phyloP scores from a whole-genome alignment of 1,140 invertebrate species.

The Aricia agestis region DNA sequence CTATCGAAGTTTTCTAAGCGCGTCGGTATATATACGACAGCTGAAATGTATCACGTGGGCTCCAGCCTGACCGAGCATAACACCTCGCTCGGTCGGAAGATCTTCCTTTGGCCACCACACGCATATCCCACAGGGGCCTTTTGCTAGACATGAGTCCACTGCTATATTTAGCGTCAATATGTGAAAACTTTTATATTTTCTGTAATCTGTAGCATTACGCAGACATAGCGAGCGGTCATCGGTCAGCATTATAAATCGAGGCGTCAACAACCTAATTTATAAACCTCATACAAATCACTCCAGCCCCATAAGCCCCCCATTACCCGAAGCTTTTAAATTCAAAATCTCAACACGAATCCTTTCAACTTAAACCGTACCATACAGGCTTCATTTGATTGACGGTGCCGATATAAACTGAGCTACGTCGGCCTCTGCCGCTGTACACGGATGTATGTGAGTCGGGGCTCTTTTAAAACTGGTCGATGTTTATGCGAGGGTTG shows the following conservation, averaged over 20 bases:
- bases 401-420: conserved; percentile 37
- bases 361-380: conserved; percentile 48
- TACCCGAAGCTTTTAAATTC: conserved; percentile 31
- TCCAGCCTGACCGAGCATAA: no score
- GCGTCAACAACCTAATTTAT: conserved; percentile 1
- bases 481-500: conserved; percentile 43
- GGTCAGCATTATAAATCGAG: not conserved
- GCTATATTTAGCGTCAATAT: no score
- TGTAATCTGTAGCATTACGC: not conserved
- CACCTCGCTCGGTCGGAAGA: no score
- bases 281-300: not conserved
- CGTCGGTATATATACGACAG: no score
- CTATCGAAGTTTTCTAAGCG: no score
- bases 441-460: conserved; percentile 26
- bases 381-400: conserved; percentile 54
- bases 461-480: conserved; percentile 37
- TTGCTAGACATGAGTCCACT: no score
- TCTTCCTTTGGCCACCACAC: no score
- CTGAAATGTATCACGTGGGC: no score
- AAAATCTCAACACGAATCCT: conserved; percentile 50
- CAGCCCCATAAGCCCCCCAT: conserved; percentile 24
- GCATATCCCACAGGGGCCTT: no score
- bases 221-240: not conserved
- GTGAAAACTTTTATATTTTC: no score
- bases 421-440: conserved; percentile 21